These are phyloP conservation scores for Danaus melanippus DNA, from an alignment of 1,140 invertebrate species.

Conservation along the genomic window DNA sequence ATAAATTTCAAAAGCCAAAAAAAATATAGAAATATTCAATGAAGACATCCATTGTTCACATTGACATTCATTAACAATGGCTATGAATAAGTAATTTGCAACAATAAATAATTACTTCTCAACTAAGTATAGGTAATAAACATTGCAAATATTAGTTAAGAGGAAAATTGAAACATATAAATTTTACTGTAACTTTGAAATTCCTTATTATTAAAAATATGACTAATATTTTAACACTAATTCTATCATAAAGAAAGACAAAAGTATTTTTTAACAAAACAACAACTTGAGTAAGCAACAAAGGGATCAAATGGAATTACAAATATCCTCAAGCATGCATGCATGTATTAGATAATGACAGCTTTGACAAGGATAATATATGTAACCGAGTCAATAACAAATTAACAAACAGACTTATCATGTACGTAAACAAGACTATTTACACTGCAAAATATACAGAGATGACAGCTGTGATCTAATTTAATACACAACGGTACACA, in stretches of 20 bases:
- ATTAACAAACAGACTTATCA: conserved; percentile 7
- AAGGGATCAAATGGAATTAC: too few relatives aligned
- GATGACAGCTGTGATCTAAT: conserved; percentile 16
- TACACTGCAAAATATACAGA: conserved; percentile 13
- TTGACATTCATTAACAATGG: too few relatives aligned
- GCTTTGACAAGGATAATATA: conserved; percentile 4
- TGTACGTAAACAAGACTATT: conserved; percentile 17
- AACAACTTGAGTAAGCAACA: too few relatives aligned
- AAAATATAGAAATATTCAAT: too few relatives aligned
- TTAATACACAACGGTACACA: conserved; percentile 6
- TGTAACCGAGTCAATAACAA: conserved; percentile 14
- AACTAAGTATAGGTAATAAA: too few relatives aligned
- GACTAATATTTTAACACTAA: background rate
- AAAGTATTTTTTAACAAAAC: too few relatives aligned
- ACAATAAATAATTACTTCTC: too few relatives aligned
- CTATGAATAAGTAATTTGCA: too few relatives aligned
- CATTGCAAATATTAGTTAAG: too few relatives aligned
- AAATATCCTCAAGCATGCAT: too few relatives aligned
- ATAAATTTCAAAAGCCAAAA: too few relatives aligned
- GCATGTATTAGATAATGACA: conserved; percentile 1
- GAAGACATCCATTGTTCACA: too few relatives aligned
- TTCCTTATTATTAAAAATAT: background rate
- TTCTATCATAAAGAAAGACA: background rate
- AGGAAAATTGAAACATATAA: background rate
- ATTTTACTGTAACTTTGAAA: background rate